phyloP scores from a whole-genome alignment of 2,888 invertebrate genomes.

The Agonopterix alstromeriana region DNA sequence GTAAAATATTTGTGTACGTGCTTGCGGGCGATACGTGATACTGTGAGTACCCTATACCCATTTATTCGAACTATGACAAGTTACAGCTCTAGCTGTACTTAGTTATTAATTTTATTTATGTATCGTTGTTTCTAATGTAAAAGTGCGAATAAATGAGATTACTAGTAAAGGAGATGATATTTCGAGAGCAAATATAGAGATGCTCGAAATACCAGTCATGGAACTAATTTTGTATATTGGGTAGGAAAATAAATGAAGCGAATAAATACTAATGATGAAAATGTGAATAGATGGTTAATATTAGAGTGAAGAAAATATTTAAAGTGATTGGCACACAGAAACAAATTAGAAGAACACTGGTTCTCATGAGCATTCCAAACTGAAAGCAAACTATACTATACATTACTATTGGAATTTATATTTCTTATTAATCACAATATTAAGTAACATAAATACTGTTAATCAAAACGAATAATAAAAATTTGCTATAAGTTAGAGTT shows the following conservation, averaged over 20 bases:
- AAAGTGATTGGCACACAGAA: constrained; percentile 42
- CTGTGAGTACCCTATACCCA: not conserved
- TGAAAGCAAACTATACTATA: constrained; percentile 41
- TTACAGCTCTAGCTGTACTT: not conserved
- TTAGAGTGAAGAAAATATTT: constrained; percentile 23
- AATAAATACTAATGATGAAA: constrained; percentile 11
- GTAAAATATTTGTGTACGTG: not conserved
- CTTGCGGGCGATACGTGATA: not conserved
- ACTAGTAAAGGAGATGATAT: not conserved
- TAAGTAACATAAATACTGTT: constrained; percentile 1
- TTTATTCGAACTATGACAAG: not conserved
- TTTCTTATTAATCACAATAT: not conserved
- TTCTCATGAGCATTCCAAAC: constrained; percentile 47
- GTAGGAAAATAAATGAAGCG: constrained; percentile 18
- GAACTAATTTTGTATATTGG: constrained; percentile 9
- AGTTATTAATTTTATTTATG: too few relatives aligned
- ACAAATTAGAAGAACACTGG: constrained; percentile 45
- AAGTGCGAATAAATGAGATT: too few relatives aligned
- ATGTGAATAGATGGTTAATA: constrained; percentile 16
- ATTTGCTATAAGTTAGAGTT: not conserved
- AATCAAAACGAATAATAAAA: not conserved
- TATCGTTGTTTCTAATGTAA: too few relatives aligned
- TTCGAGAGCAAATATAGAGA: not conserved
- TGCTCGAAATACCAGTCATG: constrained; percentile 7
- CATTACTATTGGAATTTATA: not conserved